A percentile compares a stretch with the other conserved stretches of the same genome.
Evolutionary conservation across 2,888 invertebrate species (phyloP).

Genomic region (Spodoptera littoralis): DNA sequence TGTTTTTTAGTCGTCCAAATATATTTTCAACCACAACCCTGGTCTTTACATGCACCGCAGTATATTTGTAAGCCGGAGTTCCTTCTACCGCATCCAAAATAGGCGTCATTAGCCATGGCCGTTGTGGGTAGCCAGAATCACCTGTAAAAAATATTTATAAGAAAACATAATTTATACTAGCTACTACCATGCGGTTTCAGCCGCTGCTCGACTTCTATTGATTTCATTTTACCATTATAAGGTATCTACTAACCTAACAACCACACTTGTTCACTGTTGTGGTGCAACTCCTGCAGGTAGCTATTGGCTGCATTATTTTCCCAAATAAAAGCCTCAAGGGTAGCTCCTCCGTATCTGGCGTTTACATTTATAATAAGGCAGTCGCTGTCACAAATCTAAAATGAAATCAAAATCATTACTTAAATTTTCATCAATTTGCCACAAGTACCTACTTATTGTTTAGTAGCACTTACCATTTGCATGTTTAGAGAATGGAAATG

Average conservation of each 20-base stretch:
- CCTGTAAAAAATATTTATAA: not conserved
- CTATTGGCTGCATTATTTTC: conserved; percentile 13
- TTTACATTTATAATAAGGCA: conserved; percentile 7
- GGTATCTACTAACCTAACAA: conserved; percentile 8
- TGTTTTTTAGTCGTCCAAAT: too few relatives aligned
- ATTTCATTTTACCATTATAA: not conserved
- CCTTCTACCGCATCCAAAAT: not conserved
- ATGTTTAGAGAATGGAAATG: conserved; percentile 9
- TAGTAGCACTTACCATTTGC: conserved; percentile 7
- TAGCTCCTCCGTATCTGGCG: conserved; percentile 14
- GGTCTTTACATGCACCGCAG: too few relatives aligned
- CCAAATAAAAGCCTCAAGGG: conserved; percentile 15
- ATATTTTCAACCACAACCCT: too few relatives aligned
- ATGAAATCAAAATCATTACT: not conserved
- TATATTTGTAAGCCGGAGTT: too few relatives aligned
- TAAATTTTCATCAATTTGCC: conserved; percentile 2
- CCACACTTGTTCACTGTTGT: conserved; percentile 9
- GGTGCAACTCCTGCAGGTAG: conserved; percentile 13
- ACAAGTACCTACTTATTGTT: not conserved
- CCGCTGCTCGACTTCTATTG: too few relatives aligned
- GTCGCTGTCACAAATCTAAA: conserved; percentile 15
- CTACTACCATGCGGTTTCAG: not conserved
- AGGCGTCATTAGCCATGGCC: conserved; percentile 4
- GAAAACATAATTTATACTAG: conserved; percentile 1
- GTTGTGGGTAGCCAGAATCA: conserved; percentile 9